Percentiles rank a stretch among this genome's conserved stretches.
Evolutionary conservation across 2,797 vertebrate species (phyloP).

Genomic region (Mormyrops boulengeri): DNA sequence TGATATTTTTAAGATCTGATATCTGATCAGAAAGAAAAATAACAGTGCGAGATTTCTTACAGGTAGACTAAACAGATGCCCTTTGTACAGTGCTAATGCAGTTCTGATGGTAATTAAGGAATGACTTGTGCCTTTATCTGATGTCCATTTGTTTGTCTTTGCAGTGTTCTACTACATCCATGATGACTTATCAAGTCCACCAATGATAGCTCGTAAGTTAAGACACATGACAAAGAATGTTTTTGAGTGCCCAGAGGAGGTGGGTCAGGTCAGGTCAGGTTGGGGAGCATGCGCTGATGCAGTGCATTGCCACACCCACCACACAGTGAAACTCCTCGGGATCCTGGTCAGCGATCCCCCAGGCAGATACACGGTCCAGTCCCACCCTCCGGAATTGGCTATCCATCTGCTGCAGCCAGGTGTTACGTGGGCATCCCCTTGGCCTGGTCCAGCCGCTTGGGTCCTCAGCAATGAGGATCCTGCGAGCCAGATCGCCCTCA

Average conservation of each 20-base stretch:
- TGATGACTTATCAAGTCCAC: conserved; percentile 77
- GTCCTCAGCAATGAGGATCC: no score
- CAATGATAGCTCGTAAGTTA: conserved; percentile 81
- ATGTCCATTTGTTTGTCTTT: conserved; percentile 21
- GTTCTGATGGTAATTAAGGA: not conserved
- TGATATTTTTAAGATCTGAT: not conserved
- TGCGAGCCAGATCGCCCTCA: no score
- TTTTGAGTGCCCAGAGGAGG: not conserved
- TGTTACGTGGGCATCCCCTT: no score
- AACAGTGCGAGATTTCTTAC: not conserved
- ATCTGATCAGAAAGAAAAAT: not conserved
- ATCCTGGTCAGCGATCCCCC: no score
- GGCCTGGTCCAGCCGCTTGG: no score
- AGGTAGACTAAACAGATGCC: not conserved
- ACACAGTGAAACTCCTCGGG: no score
- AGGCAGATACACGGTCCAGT: no score
- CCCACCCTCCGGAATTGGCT: no score
- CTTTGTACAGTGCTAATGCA: not conserved
- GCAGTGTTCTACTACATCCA: conserved; percentile 89
- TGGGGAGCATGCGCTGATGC: no score
- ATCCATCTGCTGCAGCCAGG: no score
- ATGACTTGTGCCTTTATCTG: not conserved
- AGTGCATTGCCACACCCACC: no score
- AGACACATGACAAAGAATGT: not conserved
- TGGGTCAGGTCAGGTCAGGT: no score